Percentiles rank a stretch among this genome's conserved stretches.
These are phyloP conservation scores for Danionella dracula DNA, from an alignment of 2,797 vertebrate genomes.

Conservation along the genomic window DNA sequence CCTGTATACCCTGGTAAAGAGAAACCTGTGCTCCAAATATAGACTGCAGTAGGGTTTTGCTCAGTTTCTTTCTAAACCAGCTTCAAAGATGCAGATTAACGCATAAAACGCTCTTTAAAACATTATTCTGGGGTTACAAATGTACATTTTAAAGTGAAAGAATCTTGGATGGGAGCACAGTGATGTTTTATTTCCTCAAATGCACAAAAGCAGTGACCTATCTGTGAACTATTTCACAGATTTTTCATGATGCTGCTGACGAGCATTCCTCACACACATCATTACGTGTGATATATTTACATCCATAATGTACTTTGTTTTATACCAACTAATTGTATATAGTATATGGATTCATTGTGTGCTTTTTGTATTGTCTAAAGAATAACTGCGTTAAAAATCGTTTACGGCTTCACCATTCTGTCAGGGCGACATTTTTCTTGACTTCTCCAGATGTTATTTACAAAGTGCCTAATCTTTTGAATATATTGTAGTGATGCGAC, in stretches of 20 bases:
- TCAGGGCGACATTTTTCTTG: conserved; percentile 75
- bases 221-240: conserved; percentile 19
- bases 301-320: conserved; percentile 58
- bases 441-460: conserved; percentile 79
- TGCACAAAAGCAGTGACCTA: not conserved
- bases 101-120: conserved; percentile 18
- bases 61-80: conserved; percentile 6
- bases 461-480: conserved; percentile 94
- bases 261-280: conserved; percentile 43
- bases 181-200: not conserved
- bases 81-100: conserved; percentile 1
- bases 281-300: conserved; percentile 50
- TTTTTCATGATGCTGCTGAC: conserved; percentile 47
- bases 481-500: conserved; percentile 75
- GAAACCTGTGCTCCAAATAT: conserved; percentile 12
- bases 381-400: conserved; percentile 58
- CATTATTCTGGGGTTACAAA: not conserved
- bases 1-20: conserved; percentile 21
- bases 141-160: not conserved
- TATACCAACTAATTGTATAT: conserved; percentile 62
- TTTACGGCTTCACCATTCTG: conserved; percentile 70
- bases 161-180: not conserved
- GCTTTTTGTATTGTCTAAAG: conserved; percentile 64
- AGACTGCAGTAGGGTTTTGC: not conserved
- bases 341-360: conserved; percentile 70